Base-by-base conservation (phyloP, 2,113 vertebrate genomes). In the Tinamus guttatus region DNA sequence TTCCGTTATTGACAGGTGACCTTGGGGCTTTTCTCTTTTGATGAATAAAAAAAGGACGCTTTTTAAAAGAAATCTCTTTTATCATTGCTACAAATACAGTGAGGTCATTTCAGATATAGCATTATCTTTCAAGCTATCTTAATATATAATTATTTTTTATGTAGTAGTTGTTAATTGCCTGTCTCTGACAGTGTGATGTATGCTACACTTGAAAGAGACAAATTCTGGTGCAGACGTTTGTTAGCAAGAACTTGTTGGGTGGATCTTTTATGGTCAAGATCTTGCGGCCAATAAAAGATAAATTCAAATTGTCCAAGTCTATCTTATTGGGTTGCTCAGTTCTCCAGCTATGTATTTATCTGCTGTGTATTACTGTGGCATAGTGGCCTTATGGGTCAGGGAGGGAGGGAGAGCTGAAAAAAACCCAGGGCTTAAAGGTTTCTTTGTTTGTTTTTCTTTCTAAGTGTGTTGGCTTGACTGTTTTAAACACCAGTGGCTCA, bases 1-100 rank as follows among this genome's bases (percentile, higher is more conserved):
- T 98, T 98, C 94, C 95, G 92, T 98, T 98, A 98, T 98, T 98
- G 98, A 98, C 97, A 98, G 98, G 97, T 98, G 98, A 98, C 98
- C 98, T 98, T 98, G 98, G 95, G 94, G 95, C 85, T 98, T 97
- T 98, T 96, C 87, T 97, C 90, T 98, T 98, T 95, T 95, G 94
- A 97, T 98, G 95, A 97, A 97, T 97, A 81, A 93, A 94, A 97
- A 92, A 92, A 68, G 16, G 0, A 69, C 71, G 52, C 9, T 8
- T n/a, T 47, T 71, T 49, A 91, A 95, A 89, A 86, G 60, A 92
- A 96, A 96, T 93, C 73, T 93, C 91, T 96, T 97, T 97, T 98
- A 97, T 98, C 94, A 97, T 90, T 60, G 89, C 94, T 91, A 40
- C 93, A 85, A 97, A 95, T 90, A 89, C 92, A 94, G 94, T 68